Evolutionary conservation across 2,797 vertebrate species (phyloP), one percentile per base, ranked within the genome.

Genomic region (Enteromius mattozi): DNA sequence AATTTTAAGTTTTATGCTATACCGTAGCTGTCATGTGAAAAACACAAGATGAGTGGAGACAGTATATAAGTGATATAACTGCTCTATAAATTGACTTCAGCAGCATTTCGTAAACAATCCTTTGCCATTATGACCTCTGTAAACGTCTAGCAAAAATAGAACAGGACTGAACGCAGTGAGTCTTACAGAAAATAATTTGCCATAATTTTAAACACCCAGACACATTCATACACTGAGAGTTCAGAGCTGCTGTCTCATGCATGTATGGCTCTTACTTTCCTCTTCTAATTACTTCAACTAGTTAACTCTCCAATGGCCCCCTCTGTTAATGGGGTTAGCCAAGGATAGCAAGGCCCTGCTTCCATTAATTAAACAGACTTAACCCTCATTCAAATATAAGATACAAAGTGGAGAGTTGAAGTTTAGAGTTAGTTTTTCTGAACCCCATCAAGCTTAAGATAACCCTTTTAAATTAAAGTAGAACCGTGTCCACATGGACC

Each of bases 241-340:
- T 85, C 27, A 71, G 72, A 63, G 61, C 70, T 71, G 45, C 59
- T 72, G 63, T 56, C 69, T 66, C 45, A 71, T 54, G 42, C 59
- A 56, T 78, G 47, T 68, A 56, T 80, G 16, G 19, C 49, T 69
- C 47, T 86, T 79, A 85, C 59, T 78, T 79, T 81, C 27, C 37
- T 42, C 65, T 51, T 84, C 78, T 87, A 89, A 89, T 88, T 87
- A 84, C 77, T 84, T 84, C 9, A 47, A 63, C 74, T 81, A 79
- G 85, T 85, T 87, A 88, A 87, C 80, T 87, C 86, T 89, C 82
- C 76, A 77, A 40, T 86, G 88, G 82, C 83, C 77, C 51, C 78
- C 70, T 79, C 54, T 47, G 63, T 80, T 86, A 86, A 86, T 89
- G 81, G 78, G 81, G 79, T 88, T 84, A 83, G 72, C 59, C 83